Evolutionary conservation across 2,888 invertebrate genomes (phyloP).

Genomic region (Eilema depressum): DNA sequence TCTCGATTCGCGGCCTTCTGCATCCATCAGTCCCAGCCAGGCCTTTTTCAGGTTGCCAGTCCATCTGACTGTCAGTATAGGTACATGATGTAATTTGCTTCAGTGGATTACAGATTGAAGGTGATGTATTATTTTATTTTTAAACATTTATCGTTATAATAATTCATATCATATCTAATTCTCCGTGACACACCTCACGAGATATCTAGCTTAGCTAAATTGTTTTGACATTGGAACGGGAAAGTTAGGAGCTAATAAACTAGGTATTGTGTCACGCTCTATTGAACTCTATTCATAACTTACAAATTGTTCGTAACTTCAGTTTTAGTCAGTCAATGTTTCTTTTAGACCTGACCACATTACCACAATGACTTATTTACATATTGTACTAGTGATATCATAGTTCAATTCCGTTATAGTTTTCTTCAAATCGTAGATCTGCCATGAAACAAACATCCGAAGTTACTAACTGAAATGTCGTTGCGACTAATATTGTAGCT

Average conservation of each 20-base stretch:
- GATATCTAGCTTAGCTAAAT: conserved; percentile 14
- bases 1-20: too few relatives aligned
- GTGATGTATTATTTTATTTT: conserved; percentile 7
- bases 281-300: conserved; percentile 11
- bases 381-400: neutral
- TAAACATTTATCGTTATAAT: conserved; percentile 7
- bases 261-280: conserved; percentile 22
- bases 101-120: conserved; percentile 8
- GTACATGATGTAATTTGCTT: neutral
- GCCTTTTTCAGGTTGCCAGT: too few relatives aligned
- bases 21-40: too few relatives aligned
- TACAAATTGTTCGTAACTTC: conserved; percentile 12
- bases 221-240: conserved; percentile 33
- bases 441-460: neutral
- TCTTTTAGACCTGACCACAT: conserved; percentile 17
- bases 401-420: neutral
- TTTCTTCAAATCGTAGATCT: neutral
- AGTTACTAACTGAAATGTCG: neutral
- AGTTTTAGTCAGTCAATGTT: conserved; percentile 24
- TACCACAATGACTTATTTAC: conserved; percentile 14
- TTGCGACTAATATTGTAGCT: too few relatives aligned
- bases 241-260: conserved; percentile 26
- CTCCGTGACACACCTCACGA: conserved; percentile 10
- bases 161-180: conserved; percentile 15
- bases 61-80: too few relatives aligned